These are phyloP conservation scores for Lasioglossum malachurum DNA, from an alignment of 2,888 invertebrate species.

Conservation along the genomic window DNA sequence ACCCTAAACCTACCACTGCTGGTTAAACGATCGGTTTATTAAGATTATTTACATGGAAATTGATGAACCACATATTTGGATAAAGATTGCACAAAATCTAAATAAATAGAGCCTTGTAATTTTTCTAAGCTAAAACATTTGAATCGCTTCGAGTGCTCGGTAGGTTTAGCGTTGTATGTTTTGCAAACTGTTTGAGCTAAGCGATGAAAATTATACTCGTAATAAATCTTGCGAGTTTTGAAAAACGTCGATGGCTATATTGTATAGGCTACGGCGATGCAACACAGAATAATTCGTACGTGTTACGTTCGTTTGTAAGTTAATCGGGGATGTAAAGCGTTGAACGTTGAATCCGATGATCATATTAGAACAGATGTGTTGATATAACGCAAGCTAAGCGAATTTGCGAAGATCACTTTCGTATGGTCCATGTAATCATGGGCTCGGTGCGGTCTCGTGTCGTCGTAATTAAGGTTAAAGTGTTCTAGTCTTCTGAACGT, in stretches of 20 bases:
- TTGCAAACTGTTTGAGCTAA: not conserved
- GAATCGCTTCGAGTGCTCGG: too few species aligned
- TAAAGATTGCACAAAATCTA: too few species aligned
- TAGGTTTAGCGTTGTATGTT: not conserved
- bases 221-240: not conserved
- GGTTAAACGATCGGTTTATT: too few species aligned
- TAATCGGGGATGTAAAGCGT: conserved; percentile 4
- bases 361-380: not conserved
- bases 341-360: conserved; percentile 18
- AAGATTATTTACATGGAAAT: too few species aligned
- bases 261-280: not conserved
- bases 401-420: conserved; percentile 34
- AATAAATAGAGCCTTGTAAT: too few species aligned
- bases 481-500: conserved; percentile 45
- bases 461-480: conserved; percentile 53
- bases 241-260: not conserved
- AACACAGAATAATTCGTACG: not conserved
- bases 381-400: not conserved
- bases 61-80: too few species aligned
- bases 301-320: conserved; percentile 15
- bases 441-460: conserved; percentile 24
- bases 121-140: too few species aligned
- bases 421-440: conserved; percentile 20
- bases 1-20: too few species aligned
- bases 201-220: not conserved